Base-by-base conservation (phyloP, 2,888 invertebrate species). In the Neoscelio sp. region DNA sequence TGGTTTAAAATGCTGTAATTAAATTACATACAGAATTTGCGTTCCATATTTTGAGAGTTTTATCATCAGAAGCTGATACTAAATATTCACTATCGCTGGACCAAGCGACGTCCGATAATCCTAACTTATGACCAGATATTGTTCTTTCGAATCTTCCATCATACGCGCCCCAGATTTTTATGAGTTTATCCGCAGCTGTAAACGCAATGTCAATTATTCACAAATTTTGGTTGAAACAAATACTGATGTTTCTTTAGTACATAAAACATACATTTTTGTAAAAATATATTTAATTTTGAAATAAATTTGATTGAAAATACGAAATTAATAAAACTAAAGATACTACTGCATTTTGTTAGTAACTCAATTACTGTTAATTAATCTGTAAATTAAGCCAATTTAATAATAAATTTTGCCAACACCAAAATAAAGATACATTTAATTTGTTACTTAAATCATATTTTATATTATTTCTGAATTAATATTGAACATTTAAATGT, bases 81-180 rank as follows among this genome's bases (percentile, higher is more conserved):
- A 99, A 92, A 60, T 98, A 92, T 83, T 97, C 93, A 87, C 98
- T 98, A 90, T 99, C 99, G 78, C 97, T 97, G 2, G 99, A 98
- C 99, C 99, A 99, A 1, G 99, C 97, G 20, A 99, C 97, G 92
- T 99, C 99, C 83, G 98, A 99, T 84, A 99, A 97, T 78, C 99
- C 99, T 91, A 99, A 93, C 91, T 99, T 99, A 91, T 99, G 99
- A 54, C 99, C 99, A 3, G 96, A 94, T 85, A 99, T 98, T n/a
- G 98, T 98, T 91, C 98, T 99, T 91, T 99, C 99, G 92, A 98
- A 98, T 91, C 99, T 99, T 44, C 99, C 99, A 94, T 99, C 99
- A 90, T 98, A 98, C 20, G 98, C 98, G 80, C 98, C 98, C 98
- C 99, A 99, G 85, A 99, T 96, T 92, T 99, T 99, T 79, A 99